Base-by-base conservation (phyloP, 2,797 vertebrate species). In the Pipistrellus pipistrellus region DNA sequence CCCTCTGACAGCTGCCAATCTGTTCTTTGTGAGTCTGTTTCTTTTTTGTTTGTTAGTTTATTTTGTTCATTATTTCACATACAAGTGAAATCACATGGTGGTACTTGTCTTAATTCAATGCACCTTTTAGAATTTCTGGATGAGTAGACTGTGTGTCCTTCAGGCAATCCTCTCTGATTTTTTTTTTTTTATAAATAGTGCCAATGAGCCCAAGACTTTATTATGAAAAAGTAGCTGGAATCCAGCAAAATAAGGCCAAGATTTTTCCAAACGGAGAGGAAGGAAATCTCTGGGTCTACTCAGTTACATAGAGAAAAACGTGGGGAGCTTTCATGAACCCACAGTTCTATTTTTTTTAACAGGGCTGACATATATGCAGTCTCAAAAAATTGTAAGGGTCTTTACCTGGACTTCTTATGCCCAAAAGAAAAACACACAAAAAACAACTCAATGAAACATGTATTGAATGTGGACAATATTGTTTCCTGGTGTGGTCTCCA, bases 101-200 rank as follows among this genome's bases (percentile, higher is more conserved):
- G n/a, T 76, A 76, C 73, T 76, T 76, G 30, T 87, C 55, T 66
- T 41, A 53, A 68, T 77, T 77, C 66, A 77, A 23, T 66, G 6
- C 48, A 77, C 23, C 6, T 91, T 84, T 91, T 84, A 81, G 76
- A 83, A 81, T 83, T 93, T 85, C 59, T 75, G 6, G 14, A 78
- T 77, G 23, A 85, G 7, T 18, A 78, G 55, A 75, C n/a, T 81
- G 7, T 69, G 13, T 66, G n/a, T 80, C 41, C n/a, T 78, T 55
- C 30, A 21, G 46, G 51, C 14, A 38, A 2, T 46, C 71, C 23
- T 87, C 23, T 62, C 78, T 77, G n/a, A n/a, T 59, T 82, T 6
- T 46, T 89, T 92, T 44, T 44, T 44, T 44, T 89, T 73, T 3
- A 77, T 62, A 80, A 66, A 59, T 30, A 72, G 25, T 76, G 68